A percentile compares a stretch with the other conserved stretches of the same genome.
phyloP scores from a whole-genome alignment of 2,888 invertebrate species.

The Odontocolon sp. region DNA sequence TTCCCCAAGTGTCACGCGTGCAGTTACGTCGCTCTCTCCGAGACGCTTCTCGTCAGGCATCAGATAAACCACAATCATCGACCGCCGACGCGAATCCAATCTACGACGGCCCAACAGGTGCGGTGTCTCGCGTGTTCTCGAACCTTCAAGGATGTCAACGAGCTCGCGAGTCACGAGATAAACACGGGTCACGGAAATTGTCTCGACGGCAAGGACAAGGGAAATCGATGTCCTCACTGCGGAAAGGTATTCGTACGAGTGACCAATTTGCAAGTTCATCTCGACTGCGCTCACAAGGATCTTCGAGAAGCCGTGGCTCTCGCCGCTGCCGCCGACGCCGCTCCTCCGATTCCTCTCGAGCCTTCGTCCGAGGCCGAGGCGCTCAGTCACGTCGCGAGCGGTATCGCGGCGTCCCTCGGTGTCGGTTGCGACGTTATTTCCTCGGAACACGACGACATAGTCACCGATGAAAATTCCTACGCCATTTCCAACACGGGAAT shows the following conservation, averaged over 20 bases:
- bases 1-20: conserved; percentile 92
- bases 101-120: conserved; percentile 65
- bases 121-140: conserved; percentile 73
- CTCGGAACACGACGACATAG: conserved; percentile 82
- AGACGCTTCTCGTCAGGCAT: conserved; percentile 87
- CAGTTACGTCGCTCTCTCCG: conserved; percentile 88
- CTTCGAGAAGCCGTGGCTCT: conserved; percentile 49
- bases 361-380: conserved; percentile 83
- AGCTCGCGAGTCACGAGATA: conserved; percentile 75
- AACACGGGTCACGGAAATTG: conserved; percentile 71
- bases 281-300: conserved; percentile 75
- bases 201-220: conserved; percentile 70
- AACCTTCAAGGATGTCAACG: conserved; percentile 70
- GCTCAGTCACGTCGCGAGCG: conserved; percentile 83
- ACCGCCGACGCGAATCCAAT: conserved; percentile 64
- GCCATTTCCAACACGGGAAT: conserved; percentile 67
- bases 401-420: conserved; percentile 83
- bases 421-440: conserved; percentile 83
- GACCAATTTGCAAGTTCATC: conserved; percentile 84
- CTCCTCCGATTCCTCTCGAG: conserved; percentile 75
- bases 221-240: conserved; percentile 87
- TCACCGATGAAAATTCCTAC: conserved; percentile 67
- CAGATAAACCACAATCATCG: conserved; percentile 84
- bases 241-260: conserved; percentile 87
- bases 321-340: conserved; percentile 39